Base-by-base conservation (phyloP, 1,140 invertebrate species). In the Eumeta japonica region DNA sequence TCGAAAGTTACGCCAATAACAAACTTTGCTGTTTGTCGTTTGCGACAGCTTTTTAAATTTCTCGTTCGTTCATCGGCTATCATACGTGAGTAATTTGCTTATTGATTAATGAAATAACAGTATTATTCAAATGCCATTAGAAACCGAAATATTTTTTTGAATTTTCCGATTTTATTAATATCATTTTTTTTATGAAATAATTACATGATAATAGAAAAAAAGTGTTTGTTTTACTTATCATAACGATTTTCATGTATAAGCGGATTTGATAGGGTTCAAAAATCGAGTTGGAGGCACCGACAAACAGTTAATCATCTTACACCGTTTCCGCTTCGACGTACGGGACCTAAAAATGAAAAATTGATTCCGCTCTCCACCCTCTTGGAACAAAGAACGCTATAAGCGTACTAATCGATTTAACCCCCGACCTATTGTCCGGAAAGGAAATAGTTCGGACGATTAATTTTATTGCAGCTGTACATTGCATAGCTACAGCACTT, bases 341-440 rank as follows among this genome's bases (percentile, higher is more conserved):
- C n/a, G n/a, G n/a, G n/a, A n/a, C n/a, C n/a, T n/a, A n/a, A n/a
- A n/a, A n/a, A n/a, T n/a, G n/a, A n/a, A n/a, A n/a, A n/a, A n/a
- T n/a, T n/a, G n/a, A n/a, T n/a, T n/a, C n/a, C n/a, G n/a, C n/a
- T n/a, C n/a, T n/a, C n/a, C n/a, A n/a, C n/a, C n/a, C n/a, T n/a
- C n/a, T n/a, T n/a, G n/a, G n/a, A n/a, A n/a, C n/a, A n/a, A 28
- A 31, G 24, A 29, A 51, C 48, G 58, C 66, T 65, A 70, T 63
- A 54, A 48, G 55, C 46, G 39, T 50, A 58, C 62, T 68, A 71
- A 72, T 72, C 66, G 62, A 68, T 68, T 67, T 57, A 62, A 66
- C 62, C 67, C 62, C 58, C 44, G 52, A 52, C 45, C 62, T 65
- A 62, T 60, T 61, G 40, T 48, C n/a, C n/a, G n/a, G 45, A 50